phyloP scores from a whole-genome alignment of 1,140 invertebrate species.

The Drosophila bocqueti region DNA sequence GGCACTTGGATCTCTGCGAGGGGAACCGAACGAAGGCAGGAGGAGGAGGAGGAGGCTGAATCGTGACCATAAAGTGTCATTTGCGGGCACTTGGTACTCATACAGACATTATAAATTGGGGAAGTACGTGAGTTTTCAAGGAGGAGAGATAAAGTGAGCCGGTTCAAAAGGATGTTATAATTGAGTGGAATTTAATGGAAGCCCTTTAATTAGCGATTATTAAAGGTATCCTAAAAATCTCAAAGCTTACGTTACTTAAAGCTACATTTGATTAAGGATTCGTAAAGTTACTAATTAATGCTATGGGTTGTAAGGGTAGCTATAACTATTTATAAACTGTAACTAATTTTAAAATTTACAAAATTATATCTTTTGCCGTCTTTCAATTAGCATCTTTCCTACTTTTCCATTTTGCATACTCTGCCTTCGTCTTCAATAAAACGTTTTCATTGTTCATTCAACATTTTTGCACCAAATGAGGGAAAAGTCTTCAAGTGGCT shows the following conservation, averaged over 20 bases:
- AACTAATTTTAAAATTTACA: too few relatives aligned
- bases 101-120: constrained; percentile 16
- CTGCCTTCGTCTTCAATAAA: background rate
- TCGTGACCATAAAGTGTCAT: constrained; percentile 41
- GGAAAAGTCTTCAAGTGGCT: constrained; percentile 65
- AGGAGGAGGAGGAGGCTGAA: background rate
- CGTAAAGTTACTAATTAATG: background rate
- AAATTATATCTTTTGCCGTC: too few relatives aligned
- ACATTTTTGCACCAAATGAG: constrained; percentile 74
- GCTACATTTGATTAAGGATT: background rate
- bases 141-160: constrained; percentile 2
- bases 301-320: too few relatives aligned
- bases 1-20: constrained; percentile 27
- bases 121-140: background rate
- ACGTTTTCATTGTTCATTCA: constrained; percentile 58
- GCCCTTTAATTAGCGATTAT: background rate
- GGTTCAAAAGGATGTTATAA: background rate
- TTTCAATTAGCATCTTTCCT: background rate
- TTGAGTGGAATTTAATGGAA: background rate
- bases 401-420: background rate
- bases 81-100: constrained; percentile 20
- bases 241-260: background rate
- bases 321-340: too few relatives aligned
- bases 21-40: background rate
- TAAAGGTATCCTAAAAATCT: too few relatives aligned